phyloP scores from a whole-genome alignment of 2,797 vertebrate species.

The Myripristis murdjan region DNA sequence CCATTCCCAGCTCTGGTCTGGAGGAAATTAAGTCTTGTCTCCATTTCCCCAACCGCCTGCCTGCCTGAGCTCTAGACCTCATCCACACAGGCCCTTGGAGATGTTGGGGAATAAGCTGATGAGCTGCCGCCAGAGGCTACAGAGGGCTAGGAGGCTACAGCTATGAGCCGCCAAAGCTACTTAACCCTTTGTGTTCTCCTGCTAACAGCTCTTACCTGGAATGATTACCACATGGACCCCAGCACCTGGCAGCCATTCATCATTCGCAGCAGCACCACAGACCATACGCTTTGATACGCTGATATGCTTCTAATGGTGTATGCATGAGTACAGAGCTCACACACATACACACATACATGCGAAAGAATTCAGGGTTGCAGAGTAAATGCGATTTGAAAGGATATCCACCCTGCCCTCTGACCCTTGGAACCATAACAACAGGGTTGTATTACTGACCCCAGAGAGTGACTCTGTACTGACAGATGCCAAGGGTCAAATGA shows the following conservation, averaged over 20 bases:
- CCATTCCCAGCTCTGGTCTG: constrained; percentile 63
- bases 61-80: constrained; percentile 54
- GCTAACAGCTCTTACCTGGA: constrained; percentile 47
- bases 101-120: constrained; percentile 61
- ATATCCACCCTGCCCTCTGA: constrained; percentile 70
- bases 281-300: constrained; percentile 58
- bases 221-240: constrained; percentile 61
- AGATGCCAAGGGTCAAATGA: constrained; percentile 67
- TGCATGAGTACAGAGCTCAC: constrained; percentile 27
- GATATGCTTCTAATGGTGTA: constrained; percentile 48
- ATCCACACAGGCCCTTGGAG: constrained; percentile 54
- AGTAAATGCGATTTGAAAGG: constrained; percentile 63
- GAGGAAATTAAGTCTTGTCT: constrained; percentile 81
- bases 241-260: constrained; percentile 80
- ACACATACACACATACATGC: constrained; percentile 48
- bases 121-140: constrained; percentile 66
- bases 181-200: constrained; percentile 68
- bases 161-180: constrained; percentile 51
- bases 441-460: constrained; percentile 62
- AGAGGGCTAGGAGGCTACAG: constrained; percentile 31
- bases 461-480: constrained; percentile 56
- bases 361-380: constrained; percentile 43
- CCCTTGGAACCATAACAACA: constrained; percentile 67
- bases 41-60: constrained; percentile 67
- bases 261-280: constrained; percentile 57